Conservation (phyloP, 2,797 vertebrate genomes). For the Cuniculus paca region DNA sequence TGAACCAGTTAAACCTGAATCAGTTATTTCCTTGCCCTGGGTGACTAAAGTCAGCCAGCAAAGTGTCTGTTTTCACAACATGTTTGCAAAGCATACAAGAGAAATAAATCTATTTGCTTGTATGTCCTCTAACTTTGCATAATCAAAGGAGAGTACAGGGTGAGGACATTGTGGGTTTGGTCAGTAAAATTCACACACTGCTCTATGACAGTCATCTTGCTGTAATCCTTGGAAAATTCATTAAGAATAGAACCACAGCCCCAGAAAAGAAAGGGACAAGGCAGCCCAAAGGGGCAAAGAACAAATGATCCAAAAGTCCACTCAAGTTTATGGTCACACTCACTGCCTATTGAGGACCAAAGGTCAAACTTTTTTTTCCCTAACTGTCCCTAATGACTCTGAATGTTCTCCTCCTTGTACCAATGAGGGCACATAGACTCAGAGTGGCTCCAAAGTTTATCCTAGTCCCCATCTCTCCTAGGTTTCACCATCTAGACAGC, state of each 20-base stretch:
- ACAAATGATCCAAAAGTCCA: neutral
- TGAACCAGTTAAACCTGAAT: neutral
- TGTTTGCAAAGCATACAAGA: neutral
- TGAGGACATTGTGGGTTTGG: neutral
- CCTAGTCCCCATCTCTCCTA: neutral
- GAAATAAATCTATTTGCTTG: neutral
- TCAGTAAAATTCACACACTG: neutral
- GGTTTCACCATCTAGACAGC: neutral
- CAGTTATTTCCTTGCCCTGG: neutral
- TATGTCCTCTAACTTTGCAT: rapidly evolving
- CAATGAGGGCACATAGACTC: neutral
- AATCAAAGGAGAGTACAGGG: neutral
- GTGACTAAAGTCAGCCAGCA: neutral
- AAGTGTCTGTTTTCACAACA: neutral
- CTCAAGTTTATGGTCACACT: rapidly evolving
- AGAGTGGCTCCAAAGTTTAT: neutral
- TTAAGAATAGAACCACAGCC: neutral
- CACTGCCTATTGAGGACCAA: rapidly evolving
- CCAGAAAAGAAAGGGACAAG: neutral
- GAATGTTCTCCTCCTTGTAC: rapidly evolving
- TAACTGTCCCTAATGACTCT: neutral
- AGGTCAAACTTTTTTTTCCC: too few species aligned
- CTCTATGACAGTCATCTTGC: neutral
- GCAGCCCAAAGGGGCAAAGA: neutral
- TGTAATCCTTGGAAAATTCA: neutral